A percentile compares a stretch with the other conserved stretches of the same genome.
phyloP scores from a whole-genome alignment of 2,888 invertebrate species.

The Salpingus planirostris region DNA sequence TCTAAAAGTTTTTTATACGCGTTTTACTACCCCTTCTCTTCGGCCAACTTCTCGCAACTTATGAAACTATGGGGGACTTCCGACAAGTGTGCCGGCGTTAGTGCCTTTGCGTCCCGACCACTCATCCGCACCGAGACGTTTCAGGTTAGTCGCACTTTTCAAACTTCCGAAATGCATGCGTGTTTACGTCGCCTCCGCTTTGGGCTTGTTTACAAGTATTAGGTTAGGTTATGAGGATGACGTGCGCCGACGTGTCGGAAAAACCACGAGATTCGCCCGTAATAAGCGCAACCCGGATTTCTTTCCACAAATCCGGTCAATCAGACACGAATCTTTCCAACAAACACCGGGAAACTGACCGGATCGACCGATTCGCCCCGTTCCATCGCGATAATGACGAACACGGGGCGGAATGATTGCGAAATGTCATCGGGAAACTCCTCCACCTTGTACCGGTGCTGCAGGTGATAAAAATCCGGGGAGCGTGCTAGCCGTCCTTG shows the following conservation, averaged over 20 bases:
- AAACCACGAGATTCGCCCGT: too few relatives aligned
- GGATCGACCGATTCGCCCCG: too few relatives aligned
- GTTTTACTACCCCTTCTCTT: constrained; percentile 32
- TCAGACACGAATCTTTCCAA: too few relatives aligned
- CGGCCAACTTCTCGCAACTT: constrained; percentile 33
- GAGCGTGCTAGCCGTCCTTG: constrained; percentile 12
- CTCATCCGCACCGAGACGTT: constrained; percentile 6
- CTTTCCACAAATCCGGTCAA: too few relatives aligned
- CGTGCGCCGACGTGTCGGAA: constrained; percentile 16
- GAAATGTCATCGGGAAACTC: too few relatives aligned
- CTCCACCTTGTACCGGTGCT: too few relatives aligned
- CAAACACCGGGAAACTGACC: too few relatives aligned
- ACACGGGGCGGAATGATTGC: too few relatives aligned
- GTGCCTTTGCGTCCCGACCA: constrained; percentile 12
- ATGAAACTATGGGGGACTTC: constrained; percentile 23
- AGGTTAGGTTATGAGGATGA: constrained; percentile 21
- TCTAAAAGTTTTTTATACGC: constrained; percentile 36
- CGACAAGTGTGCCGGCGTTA: constrained; percentile 2
- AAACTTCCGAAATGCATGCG: constrained; percentile 25
- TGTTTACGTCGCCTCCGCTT: too few relatives aligned
- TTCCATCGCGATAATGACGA: constrained; percentile 4
- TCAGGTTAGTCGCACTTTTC: constrained; percentile 20
- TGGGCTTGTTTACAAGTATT: constrained; percentile 23
- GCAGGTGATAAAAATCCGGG: too few relatives aligned
- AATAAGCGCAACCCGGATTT: too few relatives aligned